Conservation (phyloP, 2,113 vertebrate species). For the Uria aalge region DNA sequence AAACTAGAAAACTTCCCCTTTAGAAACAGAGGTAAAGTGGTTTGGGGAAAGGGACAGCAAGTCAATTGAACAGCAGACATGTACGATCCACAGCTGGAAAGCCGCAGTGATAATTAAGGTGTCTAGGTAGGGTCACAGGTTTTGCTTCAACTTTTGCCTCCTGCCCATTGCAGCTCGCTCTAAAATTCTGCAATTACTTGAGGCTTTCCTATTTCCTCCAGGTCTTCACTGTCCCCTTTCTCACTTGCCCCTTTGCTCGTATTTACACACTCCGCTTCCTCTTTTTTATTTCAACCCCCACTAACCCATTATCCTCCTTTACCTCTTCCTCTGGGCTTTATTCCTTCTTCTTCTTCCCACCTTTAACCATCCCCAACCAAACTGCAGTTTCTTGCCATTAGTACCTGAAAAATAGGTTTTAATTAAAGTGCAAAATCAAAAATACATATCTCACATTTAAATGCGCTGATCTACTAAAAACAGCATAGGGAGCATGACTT, state of each 20-base stretch:
- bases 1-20: slow-evolving; percentile 13
- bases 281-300: not conserved
- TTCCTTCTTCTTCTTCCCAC: not conserved
- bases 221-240: not conserved
- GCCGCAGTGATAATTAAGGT: not conserved
- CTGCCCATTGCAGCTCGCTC: not conserved
- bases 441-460: not conserved
- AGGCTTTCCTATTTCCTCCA: slow-evolving; percentile 18
- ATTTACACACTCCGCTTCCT: not conserved
- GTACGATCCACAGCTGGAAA: not conserved
- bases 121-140: not conserved
- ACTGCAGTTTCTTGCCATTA: not conserved
- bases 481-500: accelerated
- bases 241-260: not conserved
- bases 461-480: not conserved
- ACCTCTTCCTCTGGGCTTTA: not conserved
- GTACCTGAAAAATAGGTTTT: not conserved
- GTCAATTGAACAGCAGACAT: slow-evolving; percentile 2
- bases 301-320: not conserved
- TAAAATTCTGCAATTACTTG: not conserved
- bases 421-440: not conserved
- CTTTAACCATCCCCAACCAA: not conserved
- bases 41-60: slow-evolving; percentile 35
- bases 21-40: slow-evolving; percentile 13
- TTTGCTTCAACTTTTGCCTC: slow-evolving; percentile 30